Percentiles rank a stretch among this genome's conserved stretches.
phyloP scores from a whole-genome alignment of 2,797 vertebrate genomes.

The Chelon auratus region DNA sequence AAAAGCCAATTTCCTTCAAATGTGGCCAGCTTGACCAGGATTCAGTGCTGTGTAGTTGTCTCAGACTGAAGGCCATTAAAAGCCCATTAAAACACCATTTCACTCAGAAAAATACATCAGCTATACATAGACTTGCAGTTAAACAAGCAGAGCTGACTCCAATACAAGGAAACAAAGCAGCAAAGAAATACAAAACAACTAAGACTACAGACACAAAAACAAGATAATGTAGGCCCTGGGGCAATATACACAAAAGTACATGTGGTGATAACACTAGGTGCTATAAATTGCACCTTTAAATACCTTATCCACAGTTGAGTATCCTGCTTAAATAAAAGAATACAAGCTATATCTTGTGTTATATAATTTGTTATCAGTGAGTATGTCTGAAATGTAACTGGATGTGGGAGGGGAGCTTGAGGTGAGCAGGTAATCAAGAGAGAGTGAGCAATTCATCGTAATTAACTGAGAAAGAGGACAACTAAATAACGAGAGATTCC shows the following conservation, averaged over 20 bases:
- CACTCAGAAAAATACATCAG: not conserved
- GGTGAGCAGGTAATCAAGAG: too few species aligned
- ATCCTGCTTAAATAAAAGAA: too few species aligned
- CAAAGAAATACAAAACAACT: not conserved
- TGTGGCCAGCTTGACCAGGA: slow-evolving; percentile 4
- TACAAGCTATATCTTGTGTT: too few species aligned
- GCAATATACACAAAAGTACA: not conserved
- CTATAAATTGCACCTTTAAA: too few species aligned
- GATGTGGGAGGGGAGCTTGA: too few species aligned
- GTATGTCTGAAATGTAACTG: too few species aligned
- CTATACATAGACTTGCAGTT: not conserved
- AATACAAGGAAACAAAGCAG: not conserved
- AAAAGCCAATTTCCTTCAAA: slow-evolving; percentile 13
- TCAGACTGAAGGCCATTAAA: slow-evolving; percentile 58
- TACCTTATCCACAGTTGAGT: too few species aligned
- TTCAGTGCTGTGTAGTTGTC: slow-evolving; percentile 14
- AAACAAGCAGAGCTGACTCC: not conserved
- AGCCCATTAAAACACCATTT: slow-evolving; percentile 39
- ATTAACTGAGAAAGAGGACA: not conserved
- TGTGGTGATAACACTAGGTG: too few species aligned
- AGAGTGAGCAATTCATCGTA: too few species aligned
- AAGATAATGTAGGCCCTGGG: not conserved
- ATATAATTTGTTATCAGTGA: too few species aligned
- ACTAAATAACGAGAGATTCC: not conserved
- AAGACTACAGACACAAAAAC: too few species aligned